Conservation (phyloP, 2,888 invertebrate genomes). For the Yponomeuta sedellus region DNA sequence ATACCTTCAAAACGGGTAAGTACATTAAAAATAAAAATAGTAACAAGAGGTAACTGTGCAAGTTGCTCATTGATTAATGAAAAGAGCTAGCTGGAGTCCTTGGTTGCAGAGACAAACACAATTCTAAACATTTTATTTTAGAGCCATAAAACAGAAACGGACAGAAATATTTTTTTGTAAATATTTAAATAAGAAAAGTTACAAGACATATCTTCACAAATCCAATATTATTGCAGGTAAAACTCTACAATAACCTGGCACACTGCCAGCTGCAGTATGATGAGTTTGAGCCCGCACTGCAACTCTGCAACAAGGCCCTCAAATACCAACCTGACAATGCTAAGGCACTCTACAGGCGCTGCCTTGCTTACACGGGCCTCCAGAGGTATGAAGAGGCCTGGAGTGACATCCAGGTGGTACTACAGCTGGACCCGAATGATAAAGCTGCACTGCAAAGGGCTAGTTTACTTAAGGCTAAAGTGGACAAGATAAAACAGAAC, state of each 20-base stretch:
- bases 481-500: conserved; percentile 77
- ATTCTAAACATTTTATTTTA: too few relatives aligned
- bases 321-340: conserved; percentile 85
- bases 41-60: too few relatives aligned
- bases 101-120: too few relatives aligned
- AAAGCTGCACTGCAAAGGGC: conserved; percentile 78
- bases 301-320: conserved; percentile 85
- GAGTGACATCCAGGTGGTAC: conserved; percentile 70
- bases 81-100: too few relatives aligned
- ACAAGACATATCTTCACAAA: not conserved
- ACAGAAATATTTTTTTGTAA: too few relatives aligned
- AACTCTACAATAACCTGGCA: conserved; percentile 88
- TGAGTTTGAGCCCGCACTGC: conserved; percentile 80
- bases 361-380: conserved; percentile 81
- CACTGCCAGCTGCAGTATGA: conserved; percentile 84
- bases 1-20: too few relatives aligned
- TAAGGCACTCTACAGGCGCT: conserved; percentile 92
- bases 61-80: too few relatives aligned
- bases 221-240: conserved; percentile 53
- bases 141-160: too few relatives aligned
- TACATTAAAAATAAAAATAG: too few relatives aligned
- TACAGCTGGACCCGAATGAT: conserved; percentile 80
- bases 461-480: conserved; percentile 68
- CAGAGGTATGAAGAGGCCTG: conserved; percentile 81
- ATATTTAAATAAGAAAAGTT: not conserved